Base-by-base conservation (phyloP, 2,888 invertebrate genomes). In the Athrips mouffetella region DNA sequence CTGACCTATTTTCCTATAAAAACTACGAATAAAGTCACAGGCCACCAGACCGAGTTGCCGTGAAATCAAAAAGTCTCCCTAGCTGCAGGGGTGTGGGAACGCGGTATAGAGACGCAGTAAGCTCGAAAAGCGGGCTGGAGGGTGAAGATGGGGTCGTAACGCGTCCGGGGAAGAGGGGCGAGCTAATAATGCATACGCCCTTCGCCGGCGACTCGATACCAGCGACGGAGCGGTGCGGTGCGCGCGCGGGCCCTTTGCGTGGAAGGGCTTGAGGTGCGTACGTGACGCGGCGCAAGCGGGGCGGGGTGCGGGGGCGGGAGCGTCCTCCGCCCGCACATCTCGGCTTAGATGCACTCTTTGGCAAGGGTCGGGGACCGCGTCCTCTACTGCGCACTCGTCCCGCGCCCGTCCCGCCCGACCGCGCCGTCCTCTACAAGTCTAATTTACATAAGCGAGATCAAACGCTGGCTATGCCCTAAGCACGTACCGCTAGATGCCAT, bases 161-260 rank as follows among this genome's bases (percentile, higher is more conserved):
- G 37, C 64, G 69, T 60, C 65, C 71, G 74, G 70, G 72, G 60
- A 61, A 59, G 60, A 18, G 60, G 59, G 62, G 71, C 62, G 58
- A 64, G 72, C 74, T 79, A 78, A 82, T 83, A 81, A 82, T 77
- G 81, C 78, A 76, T 76, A 76, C 80, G 70, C 80, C 80, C 82
- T 84, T 76, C 69, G 72, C 59, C 67, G 72, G 58, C 63, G 56
- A 80, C 74, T 77, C 80, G 77, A 79, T 79, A 73, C n/a, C n/a
- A 37, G 69, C 73, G 71, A 70, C 65, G 62, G 55, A 67, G 58
- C 65, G 67, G 58, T 74, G 76, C 79, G 80, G 81, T 79, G 80
- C 83, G 81, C 76, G 79, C 74, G 74, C 73, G 73, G 7, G 48
- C 20, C 30, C 48, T 45, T 29, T 33, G 45, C 48, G 48, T 53